These are phyloP conservation scores for Bucorvus abyssinicus DNA, from an alignment of 2,797 vertebrate genomes.

Conservation along the genomic window DNA sequence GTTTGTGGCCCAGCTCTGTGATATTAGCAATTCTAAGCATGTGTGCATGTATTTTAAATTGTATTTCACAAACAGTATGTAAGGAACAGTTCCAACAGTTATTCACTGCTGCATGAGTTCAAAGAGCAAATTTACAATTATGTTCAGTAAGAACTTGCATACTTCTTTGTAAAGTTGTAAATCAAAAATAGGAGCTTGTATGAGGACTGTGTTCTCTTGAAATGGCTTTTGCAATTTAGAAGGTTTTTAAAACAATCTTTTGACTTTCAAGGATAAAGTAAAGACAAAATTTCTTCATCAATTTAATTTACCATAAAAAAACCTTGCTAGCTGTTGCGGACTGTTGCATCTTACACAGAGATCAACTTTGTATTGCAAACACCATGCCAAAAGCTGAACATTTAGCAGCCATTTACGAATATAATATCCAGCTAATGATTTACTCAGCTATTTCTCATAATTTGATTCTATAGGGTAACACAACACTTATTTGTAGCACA, in stretches of 20 bases:
- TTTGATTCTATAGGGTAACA: background rate
- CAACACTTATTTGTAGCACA: background rate
- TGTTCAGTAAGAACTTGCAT: background rate
- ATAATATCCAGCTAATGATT: background rate
- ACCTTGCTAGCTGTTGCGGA: background rate
- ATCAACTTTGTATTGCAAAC: background rate
- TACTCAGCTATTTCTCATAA: background rate
- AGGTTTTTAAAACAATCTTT: background rate
- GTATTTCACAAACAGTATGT: background rate
- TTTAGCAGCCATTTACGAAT: background rate
- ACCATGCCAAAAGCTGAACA: background rate
- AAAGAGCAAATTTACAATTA: background rate
- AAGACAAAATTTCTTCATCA: background rate
- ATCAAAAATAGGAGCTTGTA: background rate
- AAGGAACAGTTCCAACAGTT: background rate
- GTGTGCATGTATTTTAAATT: background rate
- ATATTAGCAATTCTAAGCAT: background rate
- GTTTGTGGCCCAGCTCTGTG: background rate
- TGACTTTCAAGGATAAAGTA: background rate
- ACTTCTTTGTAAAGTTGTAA: background rate
- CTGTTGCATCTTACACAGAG: background rate
- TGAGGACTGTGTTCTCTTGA: background rate
- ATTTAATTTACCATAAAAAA: background rate
- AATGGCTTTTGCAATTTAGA: background rate
- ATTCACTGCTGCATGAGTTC: background rate